Evolutionary conservation across 2,113 vertebrate genomes (phyloP).

Genomic region (Carassius carassius): DNA sequence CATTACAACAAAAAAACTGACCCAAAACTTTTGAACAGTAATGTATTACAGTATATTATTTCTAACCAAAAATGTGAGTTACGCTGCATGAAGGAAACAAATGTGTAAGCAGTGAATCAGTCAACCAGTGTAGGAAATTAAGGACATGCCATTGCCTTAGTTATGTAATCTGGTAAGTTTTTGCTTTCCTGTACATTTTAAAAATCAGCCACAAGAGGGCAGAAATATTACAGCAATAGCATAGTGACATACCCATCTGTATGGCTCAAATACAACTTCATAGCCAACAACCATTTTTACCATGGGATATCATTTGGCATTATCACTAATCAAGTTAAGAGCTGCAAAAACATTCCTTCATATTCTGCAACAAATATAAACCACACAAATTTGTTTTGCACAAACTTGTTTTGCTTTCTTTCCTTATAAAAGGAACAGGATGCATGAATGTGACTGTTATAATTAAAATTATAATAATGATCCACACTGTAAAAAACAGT

Average conservation of each 20-base stretch:
- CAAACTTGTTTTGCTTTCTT: neutral
- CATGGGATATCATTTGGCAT: neutral
- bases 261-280: neutral
- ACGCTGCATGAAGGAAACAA: neutral
- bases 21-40: neutral
- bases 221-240: neutral
- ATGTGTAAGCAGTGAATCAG: neutral
- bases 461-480: neutral
- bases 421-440: neutral
- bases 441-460: neutral
- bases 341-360: neutral
- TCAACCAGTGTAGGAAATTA: neutral
- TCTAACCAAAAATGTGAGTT: neutral
- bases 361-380: neutral
- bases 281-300: neutral
- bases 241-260: neutral
- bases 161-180: neutral
- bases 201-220: slow-evolving; percentile 25
- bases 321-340: neutral
- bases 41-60: neutral
- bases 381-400: neutral
- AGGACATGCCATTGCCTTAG: neutral
- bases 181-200: neutral
- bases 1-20: neutral
- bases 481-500: neutral